These are phyloP conservation scores for Burhinus oedicnemus DNA, from an alignment of 2,113 vertebrate genomes.

Conservation along the genomic window DNA sequence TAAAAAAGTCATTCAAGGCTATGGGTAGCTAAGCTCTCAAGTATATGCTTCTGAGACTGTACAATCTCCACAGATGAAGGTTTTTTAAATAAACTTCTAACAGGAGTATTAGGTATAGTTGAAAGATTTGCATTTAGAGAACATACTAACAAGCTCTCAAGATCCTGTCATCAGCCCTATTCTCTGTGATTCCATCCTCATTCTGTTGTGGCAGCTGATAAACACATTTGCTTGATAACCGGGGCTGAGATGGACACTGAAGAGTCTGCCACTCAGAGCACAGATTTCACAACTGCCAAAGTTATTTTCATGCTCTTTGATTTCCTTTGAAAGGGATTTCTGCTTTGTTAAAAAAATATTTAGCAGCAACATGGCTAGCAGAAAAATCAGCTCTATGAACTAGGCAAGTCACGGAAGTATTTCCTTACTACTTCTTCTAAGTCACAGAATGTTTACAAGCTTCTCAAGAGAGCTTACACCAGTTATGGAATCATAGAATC, in stretches of 20 bases:
- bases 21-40: too few relatives aligned
- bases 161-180: background rate
- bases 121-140: background rate
- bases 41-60: background rate
- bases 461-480: background rate
- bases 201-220: background rate
- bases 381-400: background rate
- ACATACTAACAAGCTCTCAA: background rate
- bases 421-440: background rate
- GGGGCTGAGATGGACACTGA: background rate
- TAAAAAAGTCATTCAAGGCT: background rate
- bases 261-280: background rate
- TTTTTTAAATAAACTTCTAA: background rate
- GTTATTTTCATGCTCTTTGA: background rate
- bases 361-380: background rate
- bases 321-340: background rate
- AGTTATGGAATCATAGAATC: too few relatives aligned
- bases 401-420: background rate
- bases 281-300: background rate
- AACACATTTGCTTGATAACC: background rate
- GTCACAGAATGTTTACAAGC: background rate
- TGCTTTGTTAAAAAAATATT: background rate
- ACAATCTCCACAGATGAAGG: background rate
- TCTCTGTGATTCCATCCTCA: background rate
- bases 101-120: accelerated